A percentile compares a stretch with the other conserved stretches of the same genome.
Conservation (phyloP, 2,888 invertebrate species). For the Lysandra bellargus region DNA sequence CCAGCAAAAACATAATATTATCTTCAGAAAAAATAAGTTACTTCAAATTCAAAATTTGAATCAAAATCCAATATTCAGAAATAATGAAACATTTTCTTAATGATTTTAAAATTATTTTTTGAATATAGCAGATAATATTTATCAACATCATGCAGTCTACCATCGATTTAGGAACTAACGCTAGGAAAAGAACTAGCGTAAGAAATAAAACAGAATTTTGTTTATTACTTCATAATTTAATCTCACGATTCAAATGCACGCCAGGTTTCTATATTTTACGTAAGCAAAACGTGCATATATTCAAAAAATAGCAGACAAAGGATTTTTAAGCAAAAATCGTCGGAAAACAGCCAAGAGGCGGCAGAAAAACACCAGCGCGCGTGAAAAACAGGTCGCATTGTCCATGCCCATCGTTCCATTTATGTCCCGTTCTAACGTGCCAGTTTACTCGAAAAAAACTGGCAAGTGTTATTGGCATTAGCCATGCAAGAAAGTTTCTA, state of each 20-base stretch:
- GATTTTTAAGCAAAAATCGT: constrained; percentile 40
- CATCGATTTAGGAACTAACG: not conserved
- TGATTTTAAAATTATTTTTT: too few species aligned
- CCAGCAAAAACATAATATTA: too few species aligned
- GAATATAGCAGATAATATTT: too few species aligned
- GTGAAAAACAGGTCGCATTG: constrained; percentile 41
- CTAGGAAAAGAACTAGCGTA: not conserved
- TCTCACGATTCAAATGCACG: constrained; percentile 38
- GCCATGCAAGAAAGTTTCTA: not conserved
- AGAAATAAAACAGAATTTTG: not conserved
- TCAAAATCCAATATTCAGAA: too few species aligned
- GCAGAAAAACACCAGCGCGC: constrained; percentile 38
- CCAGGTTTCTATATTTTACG: constrained; percentile 38
- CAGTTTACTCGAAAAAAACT: constrained; percentile 11
- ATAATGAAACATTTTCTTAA: too few species aligned
- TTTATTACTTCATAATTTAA: constrained; percentile 33
- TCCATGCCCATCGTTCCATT: constrained; percentile 40
- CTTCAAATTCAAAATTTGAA: too few species aligned
- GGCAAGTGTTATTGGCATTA: not conserved
- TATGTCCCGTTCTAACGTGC: constrained; percentile 34
- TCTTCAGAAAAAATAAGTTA: too few species aligned
- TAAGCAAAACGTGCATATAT: constrained; percentile 38
- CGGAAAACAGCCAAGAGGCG: constrained; percentile 42
- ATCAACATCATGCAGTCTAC: too few species aligned
- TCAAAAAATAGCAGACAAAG: constrained; percentile 41